A percentile compares a stretch with the other conserved stretches of the same genome.
Evolutionary conservation across 2,888 invertebrate genomes (phyloP).

Genomic region (Eulithis prunata): DNA sequence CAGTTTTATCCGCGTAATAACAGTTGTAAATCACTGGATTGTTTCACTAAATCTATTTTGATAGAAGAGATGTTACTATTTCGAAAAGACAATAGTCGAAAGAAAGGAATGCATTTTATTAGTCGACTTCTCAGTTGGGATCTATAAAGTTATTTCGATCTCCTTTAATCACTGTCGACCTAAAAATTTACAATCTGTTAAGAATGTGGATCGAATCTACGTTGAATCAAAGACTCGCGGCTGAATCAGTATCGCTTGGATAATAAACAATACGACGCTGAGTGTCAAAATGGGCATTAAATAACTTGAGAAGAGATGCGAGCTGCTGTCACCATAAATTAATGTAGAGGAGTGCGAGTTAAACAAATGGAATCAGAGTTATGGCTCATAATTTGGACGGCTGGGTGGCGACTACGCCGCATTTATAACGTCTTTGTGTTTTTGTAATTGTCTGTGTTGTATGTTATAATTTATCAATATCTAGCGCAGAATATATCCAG

Average conservation of each 20-base stretch:
- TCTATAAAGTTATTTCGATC: constrained; percentile 58
- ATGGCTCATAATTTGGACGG: constrained; percentile 75
- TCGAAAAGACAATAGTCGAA: constrained; percentile 37
- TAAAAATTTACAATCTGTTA: constrained; percentile 58
- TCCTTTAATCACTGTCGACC: constrained; percentile 56
- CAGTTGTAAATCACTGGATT: constrained; percentile 15
- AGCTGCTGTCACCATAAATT: constrained; percentile 79
- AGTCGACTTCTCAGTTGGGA: constrained; percentile 39
- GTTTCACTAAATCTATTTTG: constrained; percentile 25
- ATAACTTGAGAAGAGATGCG: constrained; percentile 75
- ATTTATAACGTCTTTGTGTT: constrained; percentile 56
- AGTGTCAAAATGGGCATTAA: constrained; percentile 80
- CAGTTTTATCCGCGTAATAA: constrained; percentile 27
- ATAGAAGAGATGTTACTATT: constrained; percentile 22
- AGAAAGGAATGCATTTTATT: constrained; percentile 38
- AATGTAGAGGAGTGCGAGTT: constrained; percentile 71
- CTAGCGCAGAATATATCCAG: too few species aligned
- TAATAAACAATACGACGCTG: constrained; percentile 74
- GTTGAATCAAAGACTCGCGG: constrained; percentile 60
- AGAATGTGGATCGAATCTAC: constrained; percentile 53
- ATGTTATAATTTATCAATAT: constrained; percentile 49
- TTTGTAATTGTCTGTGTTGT: constrained; percentile 53
- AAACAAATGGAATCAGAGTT: constrained; percentile 81
- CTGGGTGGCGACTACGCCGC: constrained; percentile 66
- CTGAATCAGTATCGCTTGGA: constrained; percentile 67